phyloP scores from a whole-genome alignment of 2,797 vertebrate genomes.

The Microctenopoma steveboyesi region DNA sequence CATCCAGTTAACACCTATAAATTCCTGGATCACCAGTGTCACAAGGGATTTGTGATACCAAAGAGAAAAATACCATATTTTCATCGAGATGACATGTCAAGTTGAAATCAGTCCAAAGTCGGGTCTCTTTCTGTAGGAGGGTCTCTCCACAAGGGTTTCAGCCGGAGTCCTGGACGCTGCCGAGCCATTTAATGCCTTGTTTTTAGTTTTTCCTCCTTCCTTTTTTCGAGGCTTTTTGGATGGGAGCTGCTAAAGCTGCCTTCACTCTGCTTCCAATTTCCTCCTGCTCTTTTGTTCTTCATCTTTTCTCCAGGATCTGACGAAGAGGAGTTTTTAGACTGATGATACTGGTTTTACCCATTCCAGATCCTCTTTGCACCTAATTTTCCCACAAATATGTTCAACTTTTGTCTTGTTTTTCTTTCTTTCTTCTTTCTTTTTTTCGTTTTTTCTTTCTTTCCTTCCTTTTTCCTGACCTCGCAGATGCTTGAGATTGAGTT shows the following conservation, averaged over 20 bases:
- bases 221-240: constrained; percentile 72
- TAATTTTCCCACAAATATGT: constrained; percentile 53
- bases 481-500: constrained; percentile 58
- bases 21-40: constrained; percentile 45
- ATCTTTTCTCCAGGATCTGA: constrained; percentile 63
- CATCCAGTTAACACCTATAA: constrained; percentile 45
- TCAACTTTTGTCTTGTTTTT: constrained; percentile 54
- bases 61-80: constrained; percentile 43
- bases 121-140: constrained; percentile 47
- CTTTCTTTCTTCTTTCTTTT: constrained; percentile 33
- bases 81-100: constrained; percentile 49
- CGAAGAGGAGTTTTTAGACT: constrained; percentile 63
- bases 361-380: constrained; percentile 58
- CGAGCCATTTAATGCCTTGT: constrained; percentile 68
- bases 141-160: constrained; percentile 52
- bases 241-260: constrained; percentile 67
- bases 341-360: constrained; percentile 64
- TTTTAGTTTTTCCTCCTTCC: constrained; percentile 64
- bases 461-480: constrained; percentile 57
- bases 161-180: constrained; percentile 37
- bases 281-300: constrained; percentile 72
- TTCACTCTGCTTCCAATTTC: constrained; percentile 78
- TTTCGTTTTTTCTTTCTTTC: constrained; percentile 19
- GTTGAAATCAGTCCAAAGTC: constrained; percentile 44
- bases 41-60: constrained; percentile 48